These are phyloP conservation scores for Laticauda laticaudata DNA, from an alignment of 2,113 vertebrate genomes.

Conservation along the genomic window DNA sequence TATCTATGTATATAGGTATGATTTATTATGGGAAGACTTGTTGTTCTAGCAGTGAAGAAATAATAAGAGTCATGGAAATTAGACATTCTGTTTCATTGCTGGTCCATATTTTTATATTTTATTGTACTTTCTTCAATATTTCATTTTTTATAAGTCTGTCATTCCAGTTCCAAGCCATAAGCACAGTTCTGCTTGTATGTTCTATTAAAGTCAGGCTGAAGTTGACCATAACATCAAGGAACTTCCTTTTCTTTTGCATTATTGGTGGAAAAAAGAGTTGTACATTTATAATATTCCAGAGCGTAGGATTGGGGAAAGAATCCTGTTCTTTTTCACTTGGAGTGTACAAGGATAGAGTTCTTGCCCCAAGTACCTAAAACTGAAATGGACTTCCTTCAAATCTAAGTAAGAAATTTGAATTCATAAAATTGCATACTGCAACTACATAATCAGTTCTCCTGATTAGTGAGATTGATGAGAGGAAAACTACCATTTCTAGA, in stretches of 20 bases:
- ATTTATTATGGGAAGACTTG: neutral
- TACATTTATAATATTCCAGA: neutral
- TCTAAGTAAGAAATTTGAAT: neutral
- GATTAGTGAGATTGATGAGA: neutral
- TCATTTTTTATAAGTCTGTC: neutral
- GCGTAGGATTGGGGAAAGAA: neutral
- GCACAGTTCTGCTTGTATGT: neutral
- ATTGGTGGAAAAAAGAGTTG: neutral
- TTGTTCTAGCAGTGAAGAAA: neutral
- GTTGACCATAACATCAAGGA: neutral
- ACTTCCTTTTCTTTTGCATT: neutral
- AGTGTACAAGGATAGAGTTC: neutral
- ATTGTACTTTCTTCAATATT: neutral
- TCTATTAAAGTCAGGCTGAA: neutral
- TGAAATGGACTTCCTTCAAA: neutral
- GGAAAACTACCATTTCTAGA: neutral
- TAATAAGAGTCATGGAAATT: neutral
- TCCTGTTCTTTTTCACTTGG: neutral
- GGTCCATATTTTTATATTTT: neutral
- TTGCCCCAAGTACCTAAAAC: neutral
- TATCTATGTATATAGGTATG: neutral
- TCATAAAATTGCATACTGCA: neutral
- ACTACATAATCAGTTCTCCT: neutral
- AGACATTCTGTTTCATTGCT: neutral
- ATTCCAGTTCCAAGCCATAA: neutral